These are phyloP conservation scores for Nasonia oneida DNA, from an alignment of 2,888 invertebrate species.

Conservation along the genomic window DNA sequence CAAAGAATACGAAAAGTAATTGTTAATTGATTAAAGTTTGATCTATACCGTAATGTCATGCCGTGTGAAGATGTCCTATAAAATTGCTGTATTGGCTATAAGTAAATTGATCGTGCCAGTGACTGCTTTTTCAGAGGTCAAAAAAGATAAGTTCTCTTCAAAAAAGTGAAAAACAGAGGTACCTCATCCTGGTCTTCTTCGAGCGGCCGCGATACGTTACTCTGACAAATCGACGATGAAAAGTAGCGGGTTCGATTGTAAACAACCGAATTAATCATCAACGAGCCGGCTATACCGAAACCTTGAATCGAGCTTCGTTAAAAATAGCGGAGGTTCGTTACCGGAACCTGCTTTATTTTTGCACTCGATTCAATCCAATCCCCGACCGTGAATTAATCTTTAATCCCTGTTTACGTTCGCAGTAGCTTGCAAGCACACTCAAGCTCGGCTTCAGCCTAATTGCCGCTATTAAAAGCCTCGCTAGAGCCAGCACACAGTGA, in stretches of 20 bases:
- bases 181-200: background rate
- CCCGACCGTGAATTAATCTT: background rate
- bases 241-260: background rate
- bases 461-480: slow-evolving; percentile 24
- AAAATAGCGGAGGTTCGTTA: background rate
- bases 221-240: background rate
- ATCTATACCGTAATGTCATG: background rate
- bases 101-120: background rate
- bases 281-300: background rate
- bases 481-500: background rate
- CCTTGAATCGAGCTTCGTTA: background rate
- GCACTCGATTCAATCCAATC: background rate
- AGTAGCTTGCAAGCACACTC: background rate
- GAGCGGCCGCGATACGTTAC: background rate
- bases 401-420: background rate
- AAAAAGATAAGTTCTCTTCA: background rate
- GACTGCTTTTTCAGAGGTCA: background rate
- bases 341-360: background rate
- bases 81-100: background rate
- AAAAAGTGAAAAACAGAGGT: background rate
- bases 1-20: background rate
- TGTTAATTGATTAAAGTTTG: background rate
- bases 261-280: background rate
- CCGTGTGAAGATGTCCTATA: background rate
- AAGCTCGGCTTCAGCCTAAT: slow-evolving; percentile 20